Percentiles rank a stretch among this genome's conserved stretches.
These are phyloP conservation scores for Otus sunia DNA, from an alignment of 2,113 vertebrate species.

Conservation along the genomic window DNA sequence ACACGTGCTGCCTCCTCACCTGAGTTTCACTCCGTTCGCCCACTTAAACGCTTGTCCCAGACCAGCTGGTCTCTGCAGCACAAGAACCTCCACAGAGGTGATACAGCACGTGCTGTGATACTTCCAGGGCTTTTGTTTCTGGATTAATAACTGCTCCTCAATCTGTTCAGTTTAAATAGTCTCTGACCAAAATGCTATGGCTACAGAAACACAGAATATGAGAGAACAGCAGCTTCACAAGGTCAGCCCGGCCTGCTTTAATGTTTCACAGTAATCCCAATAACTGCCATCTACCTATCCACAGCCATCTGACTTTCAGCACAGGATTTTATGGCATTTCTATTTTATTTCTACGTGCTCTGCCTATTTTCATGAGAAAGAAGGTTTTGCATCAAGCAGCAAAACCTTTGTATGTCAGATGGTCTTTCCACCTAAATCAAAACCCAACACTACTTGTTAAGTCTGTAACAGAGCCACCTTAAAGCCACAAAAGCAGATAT, in stretches of 20 bases:
- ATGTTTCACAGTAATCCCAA: background rate
- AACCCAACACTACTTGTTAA: background rate
- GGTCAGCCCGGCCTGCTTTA: background rate
- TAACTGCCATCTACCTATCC: background rate
- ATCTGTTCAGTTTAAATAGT: background rate
- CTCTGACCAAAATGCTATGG: background rate
- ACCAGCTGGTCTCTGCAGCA: background rate
- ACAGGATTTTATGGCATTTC: background rate
- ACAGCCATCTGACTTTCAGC: background rate
- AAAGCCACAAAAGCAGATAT: background rate
- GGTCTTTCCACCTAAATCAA: background rate
- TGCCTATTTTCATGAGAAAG: background rate
- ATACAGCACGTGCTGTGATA: background rate
- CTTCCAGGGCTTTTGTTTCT: background rate
- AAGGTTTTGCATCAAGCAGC: background rate
- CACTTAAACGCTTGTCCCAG: background rate
- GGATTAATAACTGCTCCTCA: background rate
- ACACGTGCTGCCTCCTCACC: background rate
- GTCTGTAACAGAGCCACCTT: background rate
- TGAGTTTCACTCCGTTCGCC: background rate
- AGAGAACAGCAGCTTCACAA: background rate
- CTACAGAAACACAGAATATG: background rate
- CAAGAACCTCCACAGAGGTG: background rate
- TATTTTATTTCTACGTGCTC: background rate
- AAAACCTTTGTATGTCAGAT: background rate